phyloP scores from a whole-genome alignment of 1,140 invertebrate genomes.

The Microplitis demolitor region DNA sequence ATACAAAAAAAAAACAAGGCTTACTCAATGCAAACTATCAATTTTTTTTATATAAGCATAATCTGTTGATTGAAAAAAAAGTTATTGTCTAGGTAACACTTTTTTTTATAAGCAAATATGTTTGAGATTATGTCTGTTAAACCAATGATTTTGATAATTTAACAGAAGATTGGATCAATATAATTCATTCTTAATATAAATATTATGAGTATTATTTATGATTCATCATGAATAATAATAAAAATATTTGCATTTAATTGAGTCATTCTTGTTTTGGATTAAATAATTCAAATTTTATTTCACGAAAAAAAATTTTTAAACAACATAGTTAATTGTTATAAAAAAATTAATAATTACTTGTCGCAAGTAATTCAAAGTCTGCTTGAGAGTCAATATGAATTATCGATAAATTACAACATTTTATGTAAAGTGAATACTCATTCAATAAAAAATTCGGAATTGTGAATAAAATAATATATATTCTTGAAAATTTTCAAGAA shows the following conservation, averaged over 20 bases:
- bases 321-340: background rate
- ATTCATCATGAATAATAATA: background rate
- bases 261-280: background rate
- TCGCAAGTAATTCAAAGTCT: background rate
- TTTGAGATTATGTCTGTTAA: background rate
- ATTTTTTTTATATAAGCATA: background rate
- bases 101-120: background rate
- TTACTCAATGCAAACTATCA: background rate
- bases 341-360: background rate
- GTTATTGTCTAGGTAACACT: background rate
- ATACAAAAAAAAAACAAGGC: background rate
- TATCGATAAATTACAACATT: background rate
- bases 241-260: background rate
- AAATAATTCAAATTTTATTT: background rate
- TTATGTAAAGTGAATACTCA: background rate
- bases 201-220: background rate
- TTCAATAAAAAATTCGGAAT: background rate
- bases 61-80: background rate
- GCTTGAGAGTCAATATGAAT: background rate
- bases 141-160: background rate
- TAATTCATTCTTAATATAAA: background rate
- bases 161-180: background rate
- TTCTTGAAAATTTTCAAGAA: background rate
- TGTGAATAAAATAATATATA: background rate
- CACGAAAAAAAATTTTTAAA: background rate